Percentiles rank a stretch among this genome's conserved stretches.
Evolutionary conservation across 2,113 vertebrate species (phyloP).

Genomic region (Gallinago jamesoni): DNA sequence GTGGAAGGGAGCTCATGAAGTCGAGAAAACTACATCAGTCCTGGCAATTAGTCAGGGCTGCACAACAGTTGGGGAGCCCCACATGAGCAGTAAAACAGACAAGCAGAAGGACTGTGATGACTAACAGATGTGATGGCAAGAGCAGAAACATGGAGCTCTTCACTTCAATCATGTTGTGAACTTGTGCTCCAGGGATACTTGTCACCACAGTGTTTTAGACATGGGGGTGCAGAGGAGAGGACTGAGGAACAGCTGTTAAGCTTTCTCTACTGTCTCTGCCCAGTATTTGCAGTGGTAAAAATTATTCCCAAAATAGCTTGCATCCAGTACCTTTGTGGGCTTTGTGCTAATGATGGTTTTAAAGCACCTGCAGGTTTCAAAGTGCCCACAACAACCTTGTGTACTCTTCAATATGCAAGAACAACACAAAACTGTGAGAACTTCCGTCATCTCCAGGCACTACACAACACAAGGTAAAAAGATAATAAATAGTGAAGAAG

Average conservation of each 20-base stretch:
- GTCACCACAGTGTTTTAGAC: not conserved
- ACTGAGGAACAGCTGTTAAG: not conserved
- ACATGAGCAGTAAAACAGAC: not conserved
- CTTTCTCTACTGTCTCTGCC: not conserved
- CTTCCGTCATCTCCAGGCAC: not conserved
- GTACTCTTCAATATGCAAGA: not conserved
- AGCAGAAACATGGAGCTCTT: not conserved
- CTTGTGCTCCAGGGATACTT: not conserved
- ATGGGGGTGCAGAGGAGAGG: not conserved
- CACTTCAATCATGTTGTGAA: fast-evolving
- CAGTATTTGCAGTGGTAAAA: not conserved
- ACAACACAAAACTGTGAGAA: not conserved
- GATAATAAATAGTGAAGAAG: not conserved
- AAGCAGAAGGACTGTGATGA: not conserved
- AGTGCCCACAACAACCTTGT: not conserved
- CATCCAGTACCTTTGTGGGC: not conserved
- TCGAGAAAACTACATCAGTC: not conserved
- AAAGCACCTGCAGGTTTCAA: conserved; percentile 43
- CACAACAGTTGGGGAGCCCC: not conserved
- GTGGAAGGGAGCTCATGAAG: not conserved
- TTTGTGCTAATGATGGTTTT: not conserved
- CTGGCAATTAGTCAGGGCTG: not conserved
- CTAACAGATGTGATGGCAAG: not conserved
- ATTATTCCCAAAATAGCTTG: not conserved
- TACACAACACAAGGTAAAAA: not conserved